Base-by-base conservation (phyloP, 2,113 vertebrate genomes). In the Rynchops niger region DNA sequence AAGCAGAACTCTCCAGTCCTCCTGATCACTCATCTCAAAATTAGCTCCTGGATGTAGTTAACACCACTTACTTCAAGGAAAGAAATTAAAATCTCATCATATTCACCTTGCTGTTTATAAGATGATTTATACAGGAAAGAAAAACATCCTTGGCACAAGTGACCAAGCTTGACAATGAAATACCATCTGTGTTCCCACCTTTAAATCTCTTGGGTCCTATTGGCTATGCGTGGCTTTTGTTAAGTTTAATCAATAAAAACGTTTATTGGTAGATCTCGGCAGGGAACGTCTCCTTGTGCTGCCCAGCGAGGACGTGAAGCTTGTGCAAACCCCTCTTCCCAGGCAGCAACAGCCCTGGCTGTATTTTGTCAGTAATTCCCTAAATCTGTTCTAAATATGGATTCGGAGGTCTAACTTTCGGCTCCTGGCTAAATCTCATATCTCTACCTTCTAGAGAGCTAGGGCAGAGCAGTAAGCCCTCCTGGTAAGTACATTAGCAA, bases 291-390 rank as follows among this genome's bases (percentile, higher is more conserved):
- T 61, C n/a, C 5, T 14, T 0, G 2, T 17, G n/a, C n/a, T 76
- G 69, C 52, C 40, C 40, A 20, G 20, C 0, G 3, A 40, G 69
- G 34, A 22, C 1, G 0, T 5, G 47, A 15, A 52, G 52, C 52
- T 82, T 8, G 8, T 4, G 9, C 63, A 50, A 72, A 55, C 23
- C 32, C 36, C 25, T 29, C 29, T 70, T n/a, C 55, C 43, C 16
- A 40, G 25, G 21, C 40, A 69, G 62, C 0, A 1, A 19, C 30
- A 43, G 82, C 65, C 30, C 42, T 21, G 58, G 34, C 49, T 53
- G 67, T 45, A 11, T 49, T 63, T 65, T 45, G 43, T 32, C 50
- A 65, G 9, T 32, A 15, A 66, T 56, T 90, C 34, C 52, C 34
- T 30, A 80, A 52, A 59, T 63, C 49, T 55, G 30, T 38, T 63